Percentiles rank a stretch among this genome's conserved stretches.
phyloP scores from a whole-genome alignment of 2,113 vertebrate genomes.

The Hipposideros armiger region DNA sequence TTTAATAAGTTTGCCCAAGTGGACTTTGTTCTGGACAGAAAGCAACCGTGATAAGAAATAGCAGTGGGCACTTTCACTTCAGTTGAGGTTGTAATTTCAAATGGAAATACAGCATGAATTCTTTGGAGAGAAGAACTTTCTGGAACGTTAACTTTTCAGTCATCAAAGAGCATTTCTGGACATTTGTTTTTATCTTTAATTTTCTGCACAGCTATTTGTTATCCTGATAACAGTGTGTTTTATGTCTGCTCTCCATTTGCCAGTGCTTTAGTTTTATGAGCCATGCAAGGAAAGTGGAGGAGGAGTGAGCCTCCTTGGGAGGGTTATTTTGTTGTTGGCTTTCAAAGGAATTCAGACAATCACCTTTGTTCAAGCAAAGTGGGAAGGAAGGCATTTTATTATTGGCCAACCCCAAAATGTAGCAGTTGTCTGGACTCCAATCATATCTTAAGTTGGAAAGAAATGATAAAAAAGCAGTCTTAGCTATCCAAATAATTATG shows the following conservation, averaged over 20 bases:
- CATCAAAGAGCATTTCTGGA: conserved; percentile 64
- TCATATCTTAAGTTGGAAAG: conserved; percentile 53
- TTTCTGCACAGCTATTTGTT: conserved; percentile 74
- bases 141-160: conserved; percentile 67
- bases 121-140: conserved; percentile 56
- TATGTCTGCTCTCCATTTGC: conserved; percentile 72
- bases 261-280: conserved; percentile 48
- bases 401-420: not conserved
- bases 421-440: not conserved
- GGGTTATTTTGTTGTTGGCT: conserved; percentile 53
- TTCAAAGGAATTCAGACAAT: conserved; percentile 48
- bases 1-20: conserved; percentile 60
- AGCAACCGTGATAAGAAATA: conserved; percentile 53
- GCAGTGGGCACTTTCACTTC: conserved; percentile 42
- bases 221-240: conserved; percentile 51
- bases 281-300: not conserved
- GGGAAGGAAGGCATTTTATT: conserved; percentile 3
- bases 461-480: conserved; percentile 42
- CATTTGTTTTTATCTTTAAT: conserved; percentile 70
- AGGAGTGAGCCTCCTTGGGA: rapidly evolving
- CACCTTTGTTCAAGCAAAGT: not conserved
- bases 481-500: conserved; percentile 54
- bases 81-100: conserved; percentile 42
- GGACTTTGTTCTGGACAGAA: conserved; percentile 15
- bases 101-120: not conserved